Conservation (phyloP, 2,113 vertebrate species). For the Micromys minutus region DNA sequence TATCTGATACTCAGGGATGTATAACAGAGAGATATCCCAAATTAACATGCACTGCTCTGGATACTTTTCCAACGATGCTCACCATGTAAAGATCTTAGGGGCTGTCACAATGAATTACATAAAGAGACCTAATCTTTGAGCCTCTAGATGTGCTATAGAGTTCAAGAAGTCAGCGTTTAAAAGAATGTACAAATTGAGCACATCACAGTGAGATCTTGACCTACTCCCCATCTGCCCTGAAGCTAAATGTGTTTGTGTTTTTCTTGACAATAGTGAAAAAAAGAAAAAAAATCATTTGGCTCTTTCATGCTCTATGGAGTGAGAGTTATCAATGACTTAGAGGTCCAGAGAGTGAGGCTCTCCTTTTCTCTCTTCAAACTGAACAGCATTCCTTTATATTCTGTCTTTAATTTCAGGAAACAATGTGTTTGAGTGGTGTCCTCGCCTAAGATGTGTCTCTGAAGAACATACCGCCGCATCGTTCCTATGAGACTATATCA, state of each 20-base stretch:
- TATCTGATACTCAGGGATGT: not conserved
- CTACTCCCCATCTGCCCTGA: constrained; percentile 20
- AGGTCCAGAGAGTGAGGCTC: not conserved
- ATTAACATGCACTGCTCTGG: not conserved
- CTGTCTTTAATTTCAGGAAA: constrained; percentile 31
- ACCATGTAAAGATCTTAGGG: not conserved
- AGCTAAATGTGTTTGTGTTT: constrained; percentile 53
- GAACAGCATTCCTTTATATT: not conserved
- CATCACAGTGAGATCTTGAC: constrained; percentile 15
- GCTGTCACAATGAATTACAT: not conserved
- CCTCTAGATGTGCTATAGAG: not conserved
- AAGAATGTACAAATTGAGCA: constrained; percentile 17
- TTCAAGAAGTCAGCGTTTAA: constrained; percentile 31
- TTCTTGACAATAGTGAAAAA: constrained; percentile 32
- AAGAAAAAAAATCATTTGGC: constrained; percentile 36
- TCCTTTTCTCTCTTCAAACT: constrained; percentile 14
- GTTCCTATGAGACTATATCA: not conserved
- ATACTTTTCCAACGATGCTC: not conserved
- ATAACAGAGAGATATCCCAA: not conserved
- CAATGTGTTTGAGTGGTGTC: not conserved
- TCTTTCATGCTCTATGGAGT: constrained; percentile 45
- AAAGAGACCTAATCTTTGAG: not conserved
- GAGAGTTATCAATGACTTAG: constrained; percentile 1
- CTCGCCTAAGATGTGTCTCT: not conserved
- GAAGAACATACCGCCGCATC: not conserved